Conservation (phyloP, 2,113 vertebrate genomes). For the zebrafish (Danio rerio) region GRCz12tu NC_133190.1:29867001-29867500, state of each 20-base stretch:
- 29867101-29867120: too few relatives aligned
- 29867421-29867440: background rate
- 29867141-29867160: too few relatives aligned
- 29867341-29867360: slow-evolving; percentile 22
- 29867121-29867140: too few relatives aligned
- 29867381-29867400: background rate
- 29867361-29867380: background rate
- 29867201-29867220: background rate
- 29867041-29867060: too few relatives aligned
- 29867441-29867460: slow-evolving; percentile 34
- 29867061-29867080: too few relatives aligned
- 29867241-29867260: background rate
- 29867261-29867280: background rate
- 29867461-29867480: slow-evolving; percentile 21
- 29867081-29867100: too few relatives aligned
- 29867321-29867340: background rate
- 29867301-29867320: slow-evolving; percentile 17
- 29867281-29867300: background rate
- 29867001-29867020: too few relatives aligned
- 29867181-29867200: background rate
- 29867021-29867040: too few relatives aligned
- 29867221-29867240: background rate
- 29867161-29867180: background rate
- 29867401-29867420: background rate
- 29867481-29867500: slow-evolving; percentile 23